These are phyloP conservation scores for Ptychobarbus kaznakovi DNA, from an alignment of 2,797 vertebrate genomes.

Conservation along the genomic window DNA sequence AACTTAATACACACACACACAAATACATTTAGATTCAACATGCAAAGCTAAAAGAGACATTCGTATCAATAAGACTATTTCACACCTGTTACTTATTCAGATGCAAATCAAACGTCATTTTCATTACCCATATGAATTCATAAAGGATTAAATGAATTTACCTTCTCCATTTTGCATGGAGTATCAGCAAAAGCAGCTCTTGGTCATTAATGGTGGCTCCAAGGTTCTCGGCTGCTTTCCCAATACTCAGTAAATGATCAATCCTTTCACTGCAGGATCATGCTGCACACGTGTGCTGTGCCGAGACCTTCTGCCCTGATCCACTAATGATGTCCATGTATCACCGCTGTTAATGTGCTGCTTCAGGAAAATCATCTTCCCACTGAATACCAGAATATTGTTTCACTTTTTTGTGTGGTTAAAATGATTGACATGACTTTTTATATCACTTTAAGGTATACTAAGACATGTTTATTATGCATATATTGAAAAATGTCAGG, in stretches of 20 bases:
- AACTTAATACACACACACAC: too few relatives aligned
- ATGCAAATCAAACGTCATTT: background rate
- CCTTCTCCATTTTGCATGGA: slow-evolving; percentile 48
- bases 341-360: background rate
- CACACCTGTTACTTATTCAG: background rate
- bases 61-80: background rate
- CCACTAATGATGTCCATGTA: background rate
- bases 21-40: background rate
- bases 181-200: background rate
- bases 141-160: background rate
- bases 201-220: slow-evolving; percentile 2
- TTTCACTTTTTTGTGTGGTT: background rate
- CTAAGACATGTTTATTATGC: background rate
- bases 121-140: background rate
- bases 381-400: background rate
- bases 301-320: slow-evolving; percentile 29
- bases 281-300: slow-evolving; percentile 65
- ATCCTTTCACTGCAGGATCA: slow-evolving; percentile 62
- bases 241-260: slow-evolving; percentile 63
- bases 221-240: slow-evolving; percentile 52
- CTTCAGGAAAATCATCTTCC: background rate
- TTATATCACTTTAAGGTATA: background rate
- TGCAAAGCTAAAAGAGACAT: background rate
- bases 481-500: background rate
- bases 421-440: background rate